Percentiles rank a stretch among this genome's conserved stretches.
Conservation (phyloP, 1,140 invertebrate species). For the Dinoponera quadriceps region DNA sequence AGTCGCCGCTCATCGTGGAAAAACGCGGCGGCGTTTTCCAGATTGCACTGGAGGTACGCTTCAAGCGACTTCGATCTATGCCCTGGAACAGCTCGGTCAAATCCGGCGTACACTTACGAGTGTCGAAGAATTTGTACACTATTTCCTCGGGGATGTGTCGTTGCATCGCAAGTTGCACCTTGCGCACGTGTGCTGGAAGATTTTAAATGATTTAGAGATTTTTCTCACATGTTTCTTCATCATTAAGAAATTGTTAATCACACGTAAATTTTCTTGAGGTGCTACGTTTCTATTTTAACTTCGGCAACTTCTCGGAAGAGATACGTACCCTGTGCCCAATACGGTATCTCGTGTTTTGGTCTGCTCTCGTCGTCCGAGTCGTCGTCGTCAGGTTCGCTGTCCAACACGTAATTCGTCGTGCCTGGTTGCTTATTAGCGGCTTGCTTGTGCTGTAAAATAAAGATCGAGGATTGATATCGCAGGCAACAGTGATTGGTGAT, state of each 20-base stretch:
- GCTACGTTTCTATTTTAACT: slow-evolving; percentile 47
- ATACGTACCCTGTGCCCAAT: slow-evolving; percentile 85
- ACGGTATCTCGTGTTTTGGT: slow-evolving; percentile 85
- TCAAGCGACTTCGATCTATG: slow-evolving; percentile 88
- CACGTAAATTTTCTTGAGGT: neutral
- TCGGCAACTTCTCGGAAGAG: slow-evolving; percentile 42
- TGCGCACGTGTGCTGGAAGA: slow-evolving; percentile 78
- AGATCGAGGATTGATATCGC: neutral
- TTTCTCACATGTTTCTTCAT: too few species aligned
- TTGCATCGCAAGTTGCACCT: slow-evolving; percentile 78
- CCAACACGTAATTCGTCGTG: slow-evolving; percentile 76
- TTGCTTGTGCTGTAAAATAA: slow-evolving; percentile 65
- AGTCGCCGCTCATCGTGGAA: slow-evolving; percentile 79
- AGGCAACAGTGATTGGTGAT: too few species aligned
- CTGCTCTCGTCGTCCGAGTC: slow-evolving; percentile 86
- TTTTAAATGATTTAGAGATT: too few species aligned
- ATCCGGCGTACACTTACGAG: slow-evolving; percentile 88
- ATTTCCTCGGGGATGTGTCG: slow-evolving; percentile 77
- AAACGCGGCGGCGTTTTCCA: slow-evolving; percentile 90
- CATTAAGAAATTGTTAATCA: too few species aligned
- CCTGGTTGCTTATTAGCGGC: slow-evolving; percentile 63
- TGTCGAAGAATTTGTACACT: slow-evolving; percentile 88
- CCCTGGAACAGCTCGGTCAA: slow-evolving; percentile 88
- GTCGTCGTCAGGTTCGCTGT: slow-evolving; percentile 85
- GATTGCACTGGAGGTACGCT: slow-evolving; percentile 90